Base-by-base conservation (phyloP, 2,888 invertebrate species). In the Euclidia mi region DNA sequence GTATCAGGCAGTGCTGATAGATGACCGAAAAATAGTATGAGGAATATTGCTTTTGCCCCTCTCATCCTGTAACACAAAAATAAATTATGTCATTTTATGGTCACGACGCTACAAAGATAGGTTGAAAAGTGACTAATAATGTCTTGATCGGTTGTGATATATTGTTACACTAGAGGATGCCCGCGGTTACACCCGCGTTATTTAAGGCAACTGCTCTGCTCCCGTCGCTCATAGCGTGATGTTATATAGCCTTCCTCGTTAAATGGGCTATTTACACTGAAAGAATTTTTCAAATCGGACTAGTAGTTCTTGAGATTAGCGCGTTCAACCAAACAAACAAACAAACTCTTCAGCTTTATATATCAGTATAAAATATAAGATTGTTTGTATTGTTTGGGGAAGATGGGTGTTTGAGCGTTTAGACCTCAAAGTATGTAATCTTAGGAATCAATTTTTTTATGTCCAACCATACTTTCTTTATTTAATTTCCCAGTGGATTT, bases 1-100 rank as follows among this genome's bases (percentile, higher is more conserved):
- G 95, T 95, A 65, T 95, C 95, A 34, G 95, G 95, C 31, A 95
- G 82, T 7, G 95, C 94, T 47, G 92, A 94, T 41, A 95, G 90
- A 71, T 93, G 90, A 18, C 93, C 92, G 56, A 91, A 89, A 79
- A 93, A 90, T 71, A 94, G 84, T 78, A 94, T 82, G 67, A 94
- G 87, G 65, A 91, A 89, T 80, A 94, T 76, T 47, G 88, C 91
- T 66, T 90, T 89, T 62, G 89, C 85, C 51, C 86, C 90, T 82
- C 86, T 87, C 95, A 94, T 93, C 72, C 88, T 91, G 91, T 51
- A 92, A 93, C 87, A 92, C 90, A 65, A 45, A 71, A 9, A 32
- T 53, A 63, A 62, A 63, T 67, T 48, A 40, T 45, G 43, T 57
- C 11, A 71, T 41, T 56, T 28, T 37, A 31, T 29, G 17, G 31